Conservation (phyloP, 2,797 vertebrate species). For the Sternarchorhynchus goeldii region DNA sequence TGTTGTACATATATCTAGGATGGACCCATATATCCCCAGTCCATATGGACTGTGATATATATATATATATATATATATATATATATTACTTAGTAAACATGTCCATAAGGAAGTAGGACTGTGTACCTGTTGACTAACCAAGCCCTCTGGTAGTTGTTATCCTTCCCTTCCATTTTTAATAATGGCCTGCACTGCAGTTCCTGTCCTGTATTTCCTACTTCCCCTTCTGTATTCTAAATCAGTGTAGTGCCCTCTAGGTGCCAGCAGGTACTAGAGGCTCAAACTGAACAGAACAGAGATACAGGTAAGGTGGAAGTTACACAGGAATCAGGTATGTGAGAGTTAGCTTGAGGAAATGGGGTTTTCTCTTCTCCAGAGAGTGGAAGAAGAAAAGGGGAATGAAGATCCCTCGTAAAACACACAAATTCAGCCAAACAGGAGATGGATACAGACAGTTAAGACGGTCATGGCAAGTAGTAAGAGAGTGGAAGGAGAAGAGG, state of each 20-base stretch:
- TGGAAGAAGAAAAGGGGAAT: conserved; percentile 60
- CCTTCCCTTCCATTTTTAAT: conserved; percentile 49
- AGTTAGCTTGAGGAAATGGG: conserved; percentile 48
- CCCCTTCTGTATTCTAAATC: conserved; percentile 59
- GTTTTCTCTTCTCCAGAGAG: conserved; percentile 73
- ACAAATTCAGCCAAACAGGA: conserved; percentile 73
- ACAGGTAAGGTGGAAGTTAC: conserved; percentile 55
- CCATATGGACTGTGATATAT: conserved; percentile 58
- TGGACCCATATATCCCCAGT: conserved; percentile 55
- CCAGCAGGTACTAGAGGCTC: conserved; percentile 54
- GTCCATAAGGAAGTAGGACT: conserved; percentile 55
- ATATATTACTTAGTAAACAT: conserved; percentile 49
- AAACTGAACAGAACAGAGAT: conserved; percentile 64
- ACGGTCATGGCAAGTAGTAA: conserved; percentile 66
- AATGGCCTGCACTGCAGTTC: conserved; percentile 51
- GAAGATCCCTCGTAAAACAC: conserved; percentile 49
- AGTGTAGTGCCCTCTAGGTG: conserved; percentile 58
- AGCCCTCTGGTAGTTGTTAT: conserved; percentile 52
- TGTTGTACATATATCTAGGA: conserved; percentile 57
- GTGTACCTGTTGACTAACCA: conserved; percentile 49
- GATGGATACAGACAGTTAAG: conserved; percentile 69
- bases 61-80: conserved; percentile 14
- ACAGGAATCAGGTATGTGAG: conserved; percentile 55
- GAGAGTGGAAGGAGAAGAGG: conserved; percentile 59
- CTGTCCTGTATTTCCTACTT: conserved; percentile 51